These are phyloP conservation scores for Chiloscyllium punctatum DNA, from an alignment of 2,797 vertebrate genomes.

Conservation along the genomic window DNA sequence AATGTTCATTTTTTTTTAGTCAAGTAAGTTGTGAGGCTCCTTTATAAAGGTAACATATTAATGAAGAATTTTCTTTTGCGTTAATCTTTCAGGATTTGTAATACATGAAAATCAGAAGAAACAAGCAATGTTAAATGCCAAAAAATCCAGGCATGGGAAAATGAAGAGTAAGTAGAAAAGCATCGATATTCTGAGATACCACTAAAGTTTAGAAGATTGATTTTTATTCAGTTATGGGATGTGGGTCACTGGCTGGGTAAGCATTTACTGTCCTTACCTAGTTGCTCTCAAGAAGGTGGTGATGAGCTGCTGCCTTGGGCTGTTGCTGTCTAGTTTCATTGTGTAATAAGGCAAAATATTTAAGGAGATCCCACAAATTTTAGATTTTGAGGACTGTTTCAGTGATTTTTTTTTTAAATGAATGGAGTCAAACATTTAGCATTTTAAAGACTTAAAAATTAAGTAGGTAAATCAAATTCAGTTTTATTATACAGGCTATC, in stretches of 20 bases:
- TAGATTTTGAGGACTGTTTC: background rate
- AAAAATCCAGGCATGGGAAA: slow-evolving; percentile 82
- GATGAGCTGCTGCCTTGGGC: too few relatives aligned
- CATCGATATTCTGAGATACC: background rate
- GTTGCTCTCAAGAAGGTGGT: too few relatives aligned
- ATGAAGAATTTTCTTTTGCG: background rate
- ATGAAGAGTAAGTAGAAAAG: slow-evolving; percentile 69
- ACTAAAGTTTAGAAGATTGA: background rate
- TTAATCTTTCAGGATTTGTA: slow-evolving; percentile 74
- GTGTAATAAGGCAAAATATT: background rate
- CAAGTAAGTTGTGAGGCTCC: background rate
- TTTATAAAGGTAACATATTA: background rate
- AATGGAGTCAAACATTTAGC: background rate
- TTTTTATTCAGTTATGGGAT: too few relatives aligned
- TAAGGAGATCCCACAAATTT: background rate
- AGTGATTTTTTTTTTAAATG: background rate
- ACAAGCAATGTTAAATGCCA: slow-evolving; percentile 84
- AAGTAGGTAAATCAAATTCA: background rate
- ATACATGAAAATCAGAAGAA: slow-evolving; percentile 89
- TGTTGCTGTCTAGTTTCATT: background rate
- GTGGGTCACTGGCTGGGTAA: too few relatives aligned
- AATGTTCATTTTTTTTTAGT: background rate
- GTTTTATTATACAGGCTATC: background rate
- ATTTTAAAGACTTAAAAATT: background rate
- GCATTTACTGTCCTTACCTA: too few relatives aligned